Percentiles rank a stretch among this genome's conserved stretches.
Conservation (phyloP, 1,140 invertebrate genomes). For the Pomacea maculata region DNA sequence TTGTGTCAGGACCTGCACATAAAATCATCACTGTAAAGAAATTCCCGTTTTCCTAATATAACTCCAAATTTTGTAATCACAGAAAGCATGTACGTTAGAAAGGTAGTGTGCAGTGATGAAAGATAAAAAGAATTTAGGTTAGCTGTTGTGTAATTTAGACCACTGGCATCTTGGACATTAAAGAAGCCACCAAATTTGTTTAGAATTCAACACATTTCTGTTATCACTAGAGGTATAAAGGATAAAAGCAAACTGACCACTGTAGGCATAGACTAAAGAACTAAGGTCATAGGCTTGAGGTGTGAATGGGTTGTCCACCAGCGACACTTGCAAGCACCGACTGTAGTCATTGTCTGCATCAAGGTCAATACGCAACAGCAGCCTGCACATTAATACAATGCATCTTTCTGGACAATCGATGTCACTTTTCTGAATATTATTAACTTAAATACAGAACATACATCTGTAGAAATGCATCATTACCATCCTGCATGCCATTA, state of each 20-base stretch:
- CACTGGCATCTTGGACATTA: too few relatives aligned
- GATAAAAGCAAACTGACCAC: background rate
- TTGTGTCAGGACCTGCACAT: slow-evolving; percentile 1
- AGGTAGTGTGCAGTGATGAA: background rate
- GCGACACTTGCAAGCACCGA: background rate
- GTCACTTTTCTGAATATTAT: too few relatives aligned
- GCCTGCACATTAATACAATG: background rate
- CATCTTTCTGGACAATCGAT: too few relatives aligned
- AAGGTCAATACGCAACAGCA: background rate
- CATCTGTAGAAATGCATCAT: too few relatives aligned
- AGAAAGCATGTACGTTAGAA: background rate
- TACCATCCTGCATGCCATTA: too few relatives aligned
- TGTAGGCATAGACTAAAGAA: slow-evolving; percentile 3
- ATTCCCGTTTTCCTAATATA: background rate
- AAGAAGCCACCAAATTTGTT: too few relatives aligned
- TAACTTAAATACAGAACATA: too few relatives aligned
- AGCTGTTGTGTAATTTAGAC: too few relatives aligned
- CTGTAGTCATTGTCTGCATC: slow-evolving; percentile 6
- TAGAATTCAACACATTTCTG: too few relatives aligned
- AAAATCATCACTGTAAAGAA: background rate
- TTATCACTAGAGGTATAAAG: too few relatives aligned
- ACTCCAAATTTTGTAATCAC: background rate
- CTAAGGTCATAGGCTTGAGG: background rate
- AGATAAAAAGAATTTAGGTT: background rate
- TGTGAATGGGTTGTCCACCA: background rate